A percentile compares a stretch with the other conserved stretches of the same genome.
These are phyloP conservation scores for Campopleginae sp. DNA, from an alignment of 2,888 invertebrate species.

Conservation along the genomic window DNA sequence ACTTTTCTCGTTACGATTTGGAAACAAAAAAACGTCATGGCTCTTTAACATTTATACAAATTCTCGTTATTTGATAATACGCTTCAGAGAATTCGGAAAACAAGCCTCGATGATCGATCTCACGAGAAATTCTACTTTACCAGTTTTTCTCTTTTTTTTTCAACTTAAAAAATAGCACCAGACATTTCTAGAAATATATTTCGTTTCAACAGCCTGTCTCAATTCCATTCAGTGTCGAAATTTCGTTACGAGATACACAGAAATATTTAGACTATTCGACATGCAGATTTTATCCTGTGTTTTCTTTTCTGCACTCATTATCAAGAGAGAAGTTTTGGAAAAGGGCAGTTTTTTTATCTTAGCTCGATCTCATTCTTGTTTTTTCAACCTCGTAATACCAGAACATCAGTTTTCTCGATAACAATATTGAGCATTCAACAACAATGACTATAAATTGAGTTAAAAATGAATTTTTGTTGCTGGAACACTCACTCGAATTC, in stretches of 20 bases:
- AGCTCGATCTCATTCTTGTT: neutral
- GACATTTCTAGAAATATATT: constrained; percentile 38
- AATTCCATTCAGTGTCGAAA: constrained; percentile 48
- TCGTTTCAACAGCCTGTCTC: constrained; percentile 44
- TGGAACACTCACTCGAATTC: neutral
- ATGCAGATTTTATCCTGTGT: neutral
- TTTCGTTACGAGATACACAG: constrained; percentile 10
- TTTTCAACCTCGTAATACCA: neutral
- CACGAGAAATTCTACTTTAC: neutral
- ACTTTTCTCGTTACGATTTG: constrained; percentile 27
- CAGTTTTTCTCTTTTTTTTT: neutral
- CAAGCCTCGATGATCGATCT: neutral
- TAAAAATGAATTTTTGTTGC: neutral
- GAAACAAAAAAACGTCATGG: constrained; percentile 36
- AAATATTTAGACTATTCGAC: constrained; percentile 15
- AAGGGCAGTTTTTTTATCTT: neutral
- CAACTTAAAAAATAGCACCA: constrained; percentile 65
- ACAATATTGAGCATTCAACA: neutral
- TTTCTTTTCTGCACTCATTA: neutral
- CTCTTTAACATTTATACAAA: constrained; percentile 35
- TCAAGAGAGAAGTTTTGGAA: neutral
- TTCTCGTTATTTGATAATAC: constrained; percentile 46
- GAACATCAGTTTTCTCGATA: neutral
- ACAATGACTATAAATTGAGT: neutral
- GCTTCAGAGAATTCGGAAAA: constrained; percentile 9